Evolutionary conservation across 2,888 invertebrate species (phyloP), one percentile per base, ranked within the genome.

Genomic region (Axea sp.): DNA sequence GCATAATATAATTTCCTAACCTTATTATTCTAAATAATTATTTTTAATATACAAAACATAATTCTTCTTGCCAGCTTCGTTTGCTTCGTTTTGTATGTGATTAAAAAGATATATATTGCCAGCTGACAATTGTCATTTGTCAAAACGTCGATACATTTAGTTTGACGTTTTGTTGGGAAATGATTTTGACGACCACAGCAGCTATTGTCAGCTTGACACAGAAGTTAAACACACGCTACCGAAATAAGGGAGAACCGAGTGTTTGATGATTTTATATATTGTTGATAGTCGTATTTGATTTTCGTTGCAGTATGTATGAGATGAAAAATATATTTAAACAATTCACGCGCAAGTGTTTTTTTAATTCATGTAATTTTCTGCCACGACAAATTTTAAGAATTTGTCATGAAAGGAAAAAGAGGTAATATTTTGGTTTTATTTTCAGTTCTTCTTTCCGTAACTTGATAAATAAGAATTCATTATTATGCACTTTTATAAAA

Each of bases 211-310:
- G 55, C 2, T 8, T 55, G 65, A 65, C 65, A 55, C 39, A 9
- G 47, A 47, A 65, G 65, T 65, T 55, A 55, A 65, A 65, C 65
- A 65, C 47, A 28, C 65, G 65, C 65, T 65, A 65, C 65, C 37
- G 65, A 47, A 65, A 28, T 65, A 22, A 55, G 55, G 43, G 53
- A 45, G 30, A 64, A 41, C 4, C 7, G 35, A 53, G 30, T 45
- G 53, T 65, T 17, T 31, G 47, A 9, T n/a, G 55, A 37, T 45
- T 65, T 2, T 15, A 30, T 28, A 9, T 22, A 37, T 30, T 39
- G 11, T 15, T 30, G 37, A 45, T 55, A 28, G 15, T 43, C 35
- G 53, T 26, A 35, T 53, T 65, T 53, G 24, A 65, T 65, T 35
- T 45, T 11, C 24, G 11, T 33, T 17, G 53, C 33, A 43, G 43